phyloP scores from a whole-genome alignment of 2,797 vertebrate species.

The Vespertilio murinus region DNA sequence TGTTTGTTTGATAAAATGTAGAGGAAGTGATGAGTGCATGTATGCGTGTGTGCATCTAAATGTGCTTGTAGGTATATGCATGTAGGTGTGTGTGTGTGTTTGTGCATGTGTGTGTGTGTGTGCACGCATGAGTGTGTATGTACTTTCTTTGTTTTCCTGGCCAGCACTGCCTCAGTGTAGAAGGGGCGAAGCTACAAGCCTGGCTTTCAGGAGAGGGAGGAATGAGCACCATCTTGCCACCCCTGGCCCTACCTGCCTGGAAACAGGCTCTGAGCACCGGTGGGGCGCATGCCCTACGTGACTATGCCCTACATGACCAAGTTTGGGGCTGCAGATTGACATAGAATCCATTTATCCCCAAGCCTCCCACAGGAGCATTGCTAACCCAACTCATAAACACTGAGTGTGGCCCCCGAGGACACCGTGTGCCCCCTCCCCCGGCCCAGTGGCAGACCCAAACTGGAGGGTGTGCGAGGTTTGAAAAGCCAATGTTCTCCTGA shows the following conservation, averaged over 20 bases:
- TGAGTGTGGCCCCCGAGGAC: neutral
- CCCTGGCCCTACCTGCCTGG: neutral
- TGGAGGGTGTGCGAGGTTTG: conserved; percentile 68
- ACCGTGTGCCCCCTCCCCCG: neutral
- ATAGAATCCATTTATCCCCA: neutral
- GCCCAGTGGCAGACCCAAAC: conserved; percentile 67
- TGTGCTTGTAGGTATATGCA: too few species aligned
- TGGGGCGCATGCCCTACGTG: accelerated
- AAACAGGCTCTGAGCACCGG: neutral
- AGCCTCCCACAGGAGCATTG: neutral
- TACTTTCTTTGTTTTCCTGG: neutral
- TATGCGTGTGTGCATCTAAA: too few species aligned
- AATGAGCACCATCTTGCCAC: accelerated
- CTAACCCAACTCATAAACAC: neutral
- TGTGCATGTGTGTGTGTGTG: accelerated
- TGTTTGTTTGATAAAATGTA: neutral
- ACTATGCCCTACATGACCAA: neutral
- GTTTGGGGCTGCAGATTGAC: neutral
- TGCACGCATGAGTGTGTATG: accelerated
- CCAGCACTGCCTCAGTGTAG: neutral
- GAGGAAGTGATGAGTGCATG: neutral
- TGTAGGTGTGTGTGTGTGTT: accelerated
- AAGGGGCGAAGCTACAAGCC: neutral
- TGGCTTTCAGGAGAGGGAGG: neutral
- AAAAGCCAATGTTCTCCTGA: conserved; percentile 80